Base-by-base conservation (phyloP, 2,113 vertebrate genomes). In the Oncorhynchus nerka region DNA sequence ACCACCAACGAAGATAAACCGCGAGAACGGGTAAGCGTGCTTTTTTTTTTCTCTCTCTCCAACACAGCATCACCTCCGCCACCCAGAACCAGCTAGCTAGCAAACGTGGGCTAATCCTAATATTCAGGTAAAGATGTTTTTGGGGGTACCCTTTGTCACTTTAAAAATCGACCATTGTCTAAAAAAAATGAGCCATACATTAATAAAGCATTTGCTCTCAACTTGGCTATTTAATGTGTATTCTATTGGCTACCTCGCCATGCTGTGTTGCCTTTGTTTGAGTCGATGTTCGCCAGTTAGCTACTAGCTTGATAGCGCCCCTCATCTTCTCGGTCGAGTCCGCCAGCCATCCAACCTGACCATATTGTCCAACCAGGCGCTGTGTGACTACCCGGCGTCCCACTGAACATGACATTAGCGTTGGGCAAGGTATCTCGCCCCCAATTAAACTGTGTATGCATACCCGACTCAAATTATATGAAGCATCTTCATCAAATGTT, bases 251-350 rank as follows among this genome's bases (percentile, higher is more conserved):
- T 82, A 28, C 45, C 65, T 76, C 75, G 79, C 51, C 78, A 39
- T 49, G 19, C 71, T 68, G 32, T 62, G 48, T 70, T 86, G 87
- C 85, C 88, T 91, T 92, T 92, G 91, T 92, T 87, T 89, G 84
- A 90, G 66, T 86, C 84, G 75, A 77, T 88, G 86, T 88, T 83
- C 86, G 84, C 82, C 80, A 88, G 85, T 83, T 39, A 39, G 85
- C 84, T 70, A 49, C 84, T 70, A 49, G 68, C n/a, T 9, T 55
- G 51, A 55, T 55, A 19, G 51, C 51, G 68, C 45, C 68, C 13
- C 68, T 19, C 22, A 5, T 70, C 45, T 48, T 49, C 68, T 48
- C 32, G 20, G 15, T 68, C 24, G 28, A 30, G 28, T 11, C 68
- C 49, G 34, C 45, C 32, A 22, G 68, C n/a, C 26, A 28, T 70